Evolutionary conservation across 2,113 vertebrate genomes (phyloP), one percentile per base, ranked within the genome.

Genomic region (Leucosticte australis): DNA sequence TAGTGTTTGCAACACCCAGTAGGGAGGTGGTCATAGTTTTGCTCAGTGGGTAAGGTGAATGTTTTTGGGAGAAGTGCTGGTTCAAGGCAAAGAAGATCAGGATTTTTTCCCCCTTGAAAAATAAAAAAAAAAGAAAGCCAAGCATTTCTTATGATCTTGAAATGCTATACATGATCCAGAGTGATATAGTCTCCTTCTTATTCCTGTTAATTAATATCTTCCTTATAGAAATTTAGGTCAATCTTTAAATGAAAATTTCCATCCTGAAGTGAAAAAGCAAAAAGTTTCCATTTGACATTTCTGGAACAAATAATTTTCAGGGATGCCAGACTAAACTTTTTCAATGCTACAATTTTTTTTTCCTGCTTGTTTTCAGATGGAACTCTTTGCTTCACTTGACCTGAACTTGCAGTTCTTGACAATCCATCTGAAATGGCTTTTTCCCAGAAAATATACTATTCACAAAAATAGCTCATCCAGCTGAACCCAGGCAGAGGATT

Each of bases 241-340:
- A 55, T 83, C 41, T 87, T 78, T n/a, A 78, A 88, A 83, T 44
- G 19, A 95, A 86, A 74, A 75, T 90, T 90, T 70, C 68, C 39
- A 86, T 65, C 60, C 68, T 56, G 44, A 90, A 83, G 20, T 90
- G 26, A 55, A 79, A 75, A 92, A 85, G 47, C 33, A 12, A 46
- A 69, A 88, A 23, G 13, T 92, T 92, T 93, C 78, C 71, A 62
- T 68, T 50, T 89, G 83, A 74, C 33, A 26, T 70, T 95, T 94
- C 64, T 89, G 73, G 86, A 94, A 80, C 56, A 90, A 91, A 81
- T 42, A 59, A 75, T 81, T 94, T 94, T 63, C 2, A 6, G 24
- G 33, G 49, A 60, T 83, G 33, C 44, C 76, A 89, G 56, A 49
- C 28, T 64, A 60, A 92, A 93, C 19, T 46, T 86, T 71, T 89